A percentile compares a stretch with the other conserved stretches of the same genome.
phyloP scores from a whole-genome alignment of 92 coral and sea anemone genomes.

The Parazoanthus darwini region DNA sequence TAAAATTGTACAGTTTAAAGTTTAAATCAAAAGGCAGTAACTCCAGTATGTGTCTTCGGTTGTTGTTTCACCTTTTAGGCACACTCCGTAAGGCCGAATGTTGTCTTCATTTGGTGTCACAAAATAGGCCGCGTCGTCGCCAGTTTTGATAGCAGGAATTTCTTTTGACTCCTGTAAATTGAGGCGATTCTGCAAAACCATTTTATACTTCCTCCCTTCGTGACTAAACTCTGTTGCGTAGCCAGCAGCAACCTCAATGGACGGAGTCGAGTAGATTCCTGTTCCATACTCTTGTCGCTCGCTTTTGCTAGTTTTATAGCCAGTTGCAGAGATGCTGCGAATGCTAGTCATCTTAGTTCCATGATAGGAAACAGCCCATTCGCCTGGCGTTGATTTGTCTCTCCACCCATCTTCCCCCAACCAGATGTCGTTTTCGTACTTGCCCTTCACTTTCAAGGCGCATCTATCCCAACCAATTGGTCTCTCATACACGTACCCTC shows the following conservation, averaged over 20 bases:
- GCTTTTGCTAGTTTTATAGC: conserved; percentile 36
- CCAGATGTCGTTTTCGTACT: conserved; percentile 49
- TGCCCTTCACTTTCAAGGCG: conserved; percentile 55
- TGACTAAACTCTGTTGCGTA: conserved; percentile 33
- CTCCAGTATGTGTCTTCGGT: too few species aligned
- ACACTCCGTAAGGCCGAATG: conserved; percentile 49
- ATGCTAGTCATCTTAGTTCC: conserved; percentile 35
- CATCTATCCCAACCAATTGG: conserved; percentile 59
- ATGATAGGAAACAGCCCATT: conserved; percentile 66
- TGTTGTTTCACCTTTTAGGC: conserved; percentile 14
- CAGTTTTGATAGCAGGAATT: not conserved
- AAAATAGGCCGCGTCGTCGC: conserved; percentile 1
- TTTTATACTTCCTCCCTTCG: conserved; percentile 28
- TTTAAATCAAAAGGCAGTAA: too few species aligned
- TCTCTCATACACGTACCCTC: conserved; percentile 37
- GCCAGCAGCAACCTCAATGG: conserved; percentile 37
- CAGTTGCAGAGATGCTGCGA: conserved; percentile 26
- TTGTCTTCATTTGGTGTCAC: conserved; percentile 20
- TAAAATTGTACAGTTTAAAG: too few species aligned
- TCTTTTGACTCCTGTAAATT: conserved; percentile 22
- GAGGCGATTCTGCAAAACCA: conserved; percentile 55
- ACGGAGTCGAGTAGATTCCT: conserved; percentile 59
- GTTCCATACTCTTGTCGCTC: conserved; percentile 17
- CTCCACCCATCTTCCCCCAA: conserved; percentile 52
- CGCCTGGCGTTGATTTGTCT: conserved; percentile 33